Percentiles rank a stretch among this genome's conserved stretches.
Conservation (phyloP, 2,113 vertebrate genomes). For the Erythrocercus mccallii region DNA sequence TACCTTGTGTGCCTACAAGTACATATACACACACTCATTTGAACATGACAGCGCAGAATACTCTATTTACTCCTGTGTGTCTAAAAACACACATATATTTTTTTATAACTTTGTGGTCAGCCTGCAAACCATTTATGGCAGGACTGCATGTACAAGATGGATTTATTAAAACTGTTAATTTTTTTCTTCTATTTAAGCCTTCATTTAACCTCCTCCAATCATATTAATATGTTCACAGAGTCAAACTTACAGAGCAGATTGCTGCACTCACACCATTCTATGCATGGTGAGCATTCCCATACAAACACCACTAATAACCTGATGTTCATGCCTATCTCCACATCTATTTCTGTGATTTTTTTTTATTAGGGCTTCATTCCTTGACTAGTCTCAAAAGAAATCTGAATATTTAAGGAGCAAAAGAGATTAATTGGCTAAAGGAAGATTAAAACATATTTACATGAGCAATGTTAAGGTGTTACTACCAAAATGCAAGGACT, state of each 20-base stretch:
- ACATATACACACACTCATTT: rapidly evolving
- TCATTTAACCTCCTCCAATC: background rate
- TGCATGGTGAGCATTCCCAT: background rate
- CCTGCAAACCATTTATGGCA: background rate
- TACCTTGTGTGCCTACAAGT: background rate
- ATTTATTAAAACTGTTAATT: background rate
- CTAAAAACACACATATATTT: background rate
- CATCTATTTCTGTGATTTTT: background rate
- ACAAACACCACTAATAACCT: background rate
- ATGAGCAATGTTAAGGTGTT: background rate
- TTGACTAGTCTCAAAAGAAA: background rate
- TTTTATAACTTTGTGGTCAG: background rate
- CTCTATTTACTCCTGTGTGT: background rate
- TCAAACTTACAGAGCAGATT: background rate
- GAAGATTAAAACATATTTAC: background rate
- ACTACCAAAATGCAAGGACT: background rate
- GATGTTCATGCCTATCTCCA: background rate
- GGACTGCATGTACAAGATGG: background rate
- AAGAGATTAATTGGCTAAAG: background rate
- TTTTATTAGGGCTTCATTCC: background rate
- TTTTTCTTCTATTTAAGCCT: background rate
- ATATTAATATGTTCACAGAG: background rate
- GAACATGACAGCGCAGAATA: background rate
- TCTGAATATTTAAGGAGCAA: background rate
- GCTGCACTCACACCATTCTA: background rate